A percentile compares a stretch with the other conserved stretches of the same genome.
Evolutionary conservation across 2,888 invertebrate genomes (phyloP).

Genomic region (Erpobdella octoculata): DNA sequence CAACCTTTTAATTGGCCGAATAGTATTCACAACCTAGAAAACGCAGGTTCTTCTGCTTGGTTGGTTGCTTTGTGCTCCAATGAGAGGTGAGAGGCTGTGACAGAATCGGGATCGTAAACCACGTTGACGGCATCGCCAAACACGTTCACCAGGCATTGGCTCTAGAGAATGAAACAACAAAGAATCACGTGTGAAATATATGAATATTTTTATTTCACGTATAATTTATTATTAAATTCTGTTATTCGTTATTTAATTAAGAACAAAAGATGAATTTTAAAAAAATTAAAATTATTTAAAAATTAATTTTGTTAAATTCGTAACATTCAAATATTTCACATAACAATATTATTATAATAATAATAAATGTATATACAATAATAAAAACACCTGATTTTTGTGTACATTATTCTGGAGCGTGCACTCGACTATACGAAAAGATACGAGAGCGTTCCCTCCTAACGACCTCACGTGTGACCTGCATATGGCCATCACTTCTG

Average conservation of each 20-base stretch:
- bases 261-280: background rate
- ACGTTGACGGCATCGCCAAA: constrained; percentile 74
- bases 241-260: background rate
- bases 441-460: constrained; percentile 88
- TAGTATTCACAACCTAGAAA: too few species aligned
- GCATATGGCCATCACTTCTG: constrained; percentile 84
- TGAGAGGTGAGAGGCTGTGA: constrained; percentile 19
- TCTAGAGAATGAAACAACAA: constrained; percentile 58
- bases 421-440: constrained; percentile 84
- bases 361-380: background rate
- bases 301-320: background rate
- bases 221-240: background rate
- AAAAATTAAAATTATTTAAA: background rate
- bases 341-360: background rate
- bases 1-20: too few species aligned
- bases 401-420: constrained; percentile 83
- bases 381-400: constrained; percentile 75
- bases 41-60: background rate
- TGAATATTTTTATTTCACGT: background rate
- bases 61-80: background rate
- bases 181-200: background rate
- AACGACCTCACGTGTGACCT: constrained; percentile 84
- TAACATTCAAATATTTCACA: background rate
- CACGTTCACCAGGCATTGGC: constrained; percentile 87
- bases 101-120: constrained; percentile 31